Conservation (phyloP, 1,140 invertebrate genomes). For the Lepidostoma basale region DNA sequence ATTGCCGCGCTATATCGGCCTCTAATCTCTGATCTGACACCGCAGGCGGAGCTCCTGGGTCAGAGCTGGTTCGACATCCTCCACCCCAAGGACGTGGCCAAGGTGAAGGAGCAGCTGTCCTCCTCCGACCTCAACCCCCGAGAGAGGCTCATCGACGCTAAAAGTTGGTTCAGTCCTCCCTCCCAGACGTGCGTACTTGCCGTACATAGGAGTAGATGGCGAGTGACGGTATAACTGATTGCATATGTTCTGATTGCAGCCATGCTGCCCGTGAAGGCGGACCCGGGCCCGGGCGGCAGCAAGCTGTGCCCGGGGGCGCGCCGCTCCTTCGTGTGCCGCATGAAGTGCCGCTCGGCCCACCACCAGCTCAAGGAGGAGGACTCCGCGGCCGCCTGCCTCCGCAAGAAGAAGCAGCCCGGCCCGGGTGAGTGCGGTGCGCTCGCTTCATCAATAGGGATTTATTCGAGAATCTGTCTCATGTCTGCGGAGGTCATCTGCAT, state of each 20-base stretch:
- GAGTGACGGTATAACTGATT: too few relatives aligned
- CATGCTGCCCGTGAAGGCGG: constrained; percentile 89
- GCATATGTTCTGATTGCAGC: constrained; percentile 60
- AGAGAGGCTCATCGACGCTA: constrained; percentile 89
- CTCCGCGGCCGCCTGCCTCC: constrained; percentile 65
- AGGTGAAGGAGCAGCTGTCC: constrained; percentile 94
- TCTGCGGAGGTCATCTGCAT: too few relatives aligned
- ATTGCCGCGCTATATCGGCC: background rate
- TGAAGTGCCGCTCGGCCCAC: constrained; percentile 74
- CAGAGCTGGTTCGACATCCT: constrained; percentile 95
- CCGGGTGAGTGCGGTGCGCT: constrained; percentile 56
- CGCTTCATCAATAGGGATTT: too few relatives aligned
- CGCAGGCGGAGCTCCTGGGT: constrained; percentile 83
- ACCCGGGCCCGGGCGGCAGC: constrained; percentile 75
- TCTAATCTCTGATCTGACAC: background rate
- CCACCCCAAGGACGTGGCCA: constrained; percentile 92
- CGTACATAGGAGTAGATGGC: background rate
- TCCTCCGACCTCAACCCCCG: constrained; percentile 87
- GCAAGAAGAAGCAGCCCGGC: constrained; percentile 70
- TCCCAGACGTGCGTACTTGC: too few relatives aligned
- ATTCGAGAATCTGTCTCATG: too few relatives aligned
- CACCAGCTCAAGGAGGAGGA: constrained; percentile 47
- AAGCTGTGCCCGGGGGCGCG: constrained; percentile 85
- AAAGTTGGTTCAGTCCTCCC: constrained; percentile 70
- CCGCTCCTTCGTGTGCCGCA: constrained; percentile 91